Evolutionary conservation across 1,140 invertebrate species (phyloP), one percentile per base, ranked within the genome.

Genomic region (Drosophila mojavensis): DNA sequence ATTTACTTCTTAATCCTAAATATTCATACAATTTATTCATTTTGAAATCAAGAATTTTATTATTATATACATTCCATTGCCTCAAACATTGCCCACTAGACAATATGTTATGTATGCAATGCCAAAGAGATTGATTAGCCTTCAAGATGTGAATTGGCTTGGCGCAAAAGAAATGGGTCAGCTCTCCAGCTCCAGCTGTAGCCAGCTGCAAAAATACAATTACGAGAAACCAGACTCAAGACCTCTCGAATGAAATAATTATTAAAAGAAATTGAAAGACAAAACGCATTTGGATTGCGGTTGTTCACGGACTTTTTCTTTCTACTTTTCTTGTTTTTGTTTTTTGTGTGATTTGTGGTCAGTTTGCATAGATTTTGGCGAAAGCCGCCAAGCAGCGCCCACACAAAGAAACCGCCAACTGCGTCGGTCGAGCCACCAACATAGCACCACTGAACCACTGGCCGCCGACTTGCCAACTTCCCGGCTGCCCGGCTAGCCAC

Each of bases 331-430:
- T 15, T 45, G 0, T 45, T 45, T n/a, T 15, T 45, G 2, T 45
- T n/a, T 45, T 45, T 15, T 45, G 4, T 54, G 33, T 33, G 51
- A 54, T 33, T 54, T 54, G 51, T 54, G 51, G 51, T 54, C 28
- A 54, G 15, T 53, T 55, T 36, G 30, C 53, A 54, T 54, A 17
- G 53, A 55, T 39, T 39, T 39, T 39, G 36, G 53, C 30, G 53
- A 55, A 55, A 55, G 30, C 53, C 53, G 30, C 48, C 48, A n/a
- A 51, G 28, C 48, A 45, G 56, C 66, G 55, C 73, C 61, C 68
- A 64, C 66, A 75, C 50, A 62, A 69, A 55, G 56, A 41, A 61
- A 48, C 15, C 51, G 15, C 45, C 58, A 47, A 41, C 28, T 36
- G 26, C 11, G 48, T 20, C 53, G 51, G 41, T 30, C 20, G n/a